Percentiles rank a stretch among this genome's conserved stretches.
Evolutionary conservation across 1,140 invertebrate genomes (phyloP).

Genomic region (Drosophila eugracilis): DNA sequence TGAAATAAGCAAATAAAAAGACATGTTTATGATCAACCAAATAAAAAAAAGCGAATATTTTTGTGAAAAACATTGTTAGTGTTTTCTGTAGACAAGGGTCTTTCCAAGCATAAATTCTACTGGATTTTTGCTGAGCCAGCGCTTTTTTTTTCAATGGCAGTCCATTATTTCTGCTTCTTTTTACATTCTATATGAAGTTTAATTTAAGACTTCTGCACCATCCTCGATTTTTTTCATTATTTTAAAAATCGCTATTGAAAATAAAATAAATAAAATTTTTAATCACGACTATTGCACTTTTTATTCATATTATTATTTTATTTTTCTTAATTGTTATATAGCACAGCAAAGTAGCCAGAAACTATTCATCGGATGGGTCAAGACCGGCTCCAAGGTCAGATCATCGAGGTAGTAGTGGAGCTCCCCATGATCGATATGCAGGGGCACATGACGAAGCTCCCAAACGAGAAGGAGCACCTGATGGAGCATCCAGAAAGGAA

Average conservation of each 20-base stretch:
- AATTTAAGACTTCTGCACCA: neutral
- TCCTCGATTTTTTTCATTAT: neutral
- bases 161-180: neutral
- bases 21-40: neutral
- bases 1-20: slow-evolving; percentile 1
- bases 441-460: neutral
- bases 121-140: neutral
- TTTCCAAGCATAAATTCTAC: neutral
- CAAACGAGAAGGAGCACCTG: neutral
- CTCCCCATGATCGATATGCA: neutral
- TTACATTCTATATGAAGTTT: too few relatives aligned
- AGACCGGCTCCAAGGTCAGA: neutral
- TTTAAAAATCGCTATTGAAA: too few relatives aligned
- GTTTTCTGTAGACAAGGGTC: neutral
- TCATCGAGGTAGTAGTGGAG: neutral
- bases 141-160: neutral
- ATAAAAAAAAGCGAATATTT: too few relatives aligned
- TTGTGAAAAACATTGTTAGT: neutral
- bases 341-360: slow-evolving; percentile 10
- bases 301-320: neutral
- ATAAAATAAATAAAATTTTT: too few relatives aligned
- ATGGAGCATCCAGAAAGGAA: neutral
- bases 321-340: slow-evolving; percentile 2
- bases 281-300: too few relatives aligned
- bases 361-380: neutral